Percentiles rank a stretch among this genome's conserved stretches.
phyloP scores from a whole-genome alignment of 1,140 invertebrate species.

The Cyphomyrmex costatus region DNA sequence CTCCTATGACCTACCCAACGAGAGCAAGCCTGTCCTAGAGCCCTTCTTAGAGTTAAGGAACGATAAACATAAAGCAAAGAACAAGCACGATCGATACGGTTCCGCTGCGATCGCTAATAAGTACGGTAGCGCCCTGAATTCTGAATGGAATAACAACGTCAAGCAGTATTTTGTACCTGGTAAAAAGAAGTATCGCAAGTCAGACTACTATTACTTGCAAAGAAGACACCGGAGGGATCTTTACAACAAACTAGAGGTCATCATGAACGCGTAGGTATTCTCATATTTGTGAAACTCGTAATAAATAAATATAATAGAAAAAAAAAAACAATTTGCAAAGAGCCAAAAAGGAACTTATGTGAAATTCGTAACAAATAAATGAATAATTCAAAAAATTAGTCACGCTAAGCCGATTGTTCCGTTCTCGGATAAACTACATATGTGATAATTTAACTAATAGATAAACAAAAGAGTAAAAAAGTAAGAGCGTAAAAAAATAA shows the following conservation, averaged over 20 bases:
- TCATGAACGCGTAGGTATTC: slow-evolving; percentile 90
- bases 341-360: too few relatives aligned
- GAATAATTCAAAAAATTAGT: not conserved
- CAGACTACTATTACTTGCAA: slow-evolving; percentile 84
- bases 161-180: slow-evolving; percentile 73
- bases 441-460: too few relatives aligned
- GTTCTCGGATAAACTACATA: too few relatives aligned
- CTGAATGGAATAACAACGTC: slow-evolving; percentile 67
- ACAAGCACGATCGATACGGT: slow-evolving; percentile 73
- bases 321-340: not conserved
- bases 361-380: not conserved
- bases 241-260: slow-evolving; percentile 90
- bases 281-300: not conserved
- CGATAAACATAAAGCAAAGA: slow-evolving; percentile 75
- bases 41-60: slow-evolving; percentile 82
- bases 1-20: slow-evolving; percentile 91
- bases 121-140: slow-evolving; percentile 61
- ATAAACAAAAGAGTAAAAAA: too few relatives aligned
- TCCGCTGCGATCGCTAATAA: slow-evolving; percentile 76
- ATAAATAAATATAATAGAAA: not conserved
- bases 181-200: slow-evolving; percentile 79
- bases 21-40: slow-evolving; percentile 88
- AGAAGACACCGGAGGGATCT: slow-evolving; percentile 88
- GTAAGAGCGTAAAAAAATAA: too few relatives aligned
- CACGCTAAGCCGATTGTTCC: too few relatives aligned